Base-by-base conservation (phyloP, 2,888 invertebrate genomes). In the Caenorhabditis sp. region DNA sequence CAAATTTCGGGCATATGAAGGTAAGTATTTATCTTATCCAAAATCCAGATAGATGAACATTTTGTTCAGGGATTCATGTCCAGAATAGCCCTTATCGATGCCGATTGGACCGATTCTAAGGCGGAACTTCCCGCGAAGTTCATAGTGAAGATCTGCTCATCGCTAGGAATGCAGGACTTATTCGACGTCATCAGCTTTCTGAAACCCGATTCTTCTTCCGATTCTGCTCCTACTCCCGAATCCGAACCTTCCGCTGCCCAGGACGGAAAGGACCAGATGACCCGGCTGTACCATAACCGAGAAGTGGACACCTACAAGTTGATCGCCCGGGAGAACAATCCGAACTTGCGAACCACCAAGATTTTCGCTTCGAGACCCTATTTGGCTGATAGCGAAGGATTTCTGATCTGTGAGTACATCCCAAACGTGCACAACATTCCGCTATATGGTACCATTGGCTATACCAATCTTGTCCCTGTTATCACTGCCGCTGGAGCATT, bases 291-390 rank as follows among this genome's bases (percentile, higher is more conserved):
- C 20, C 51, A 51, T 18, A 51, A 51, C 51, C 20, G 11, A 20
- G 51, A 51, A 51, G 51, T 51, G 22, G 20, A 51, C 20, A 24
- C 51, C 20, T 51, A 51, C 13, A 18, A 51, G 20, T 5, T 51
- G 3, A 20, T 51, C 22, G 13, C 20, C 2, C 3, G 24, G 13
- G 22, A 22, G 20, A 51, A 51, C 18, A 20, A 51, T 18, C 51
- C 51, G 20, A 24, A 18, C 8, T 8, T 51, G 4, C 51, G 22
- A 20, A 20, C 20, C 24, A 51, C 20, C 51, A 51, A 51, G 51
- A 24, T 51, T 8, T 24, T 20, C 8, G 51, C 20, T 18, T 51
- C 24, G 2, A 9, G 20, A 9, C 8, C 22, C 20, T 51, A 20
- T 13, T 18, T 20, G 4, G 4, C 5, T 8, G 24, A 18, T 3